Evolutionary conservation across 1,140 invertebrate species (phyloP).

Genomic region (Pseudomyrmex sp.): DNA sequence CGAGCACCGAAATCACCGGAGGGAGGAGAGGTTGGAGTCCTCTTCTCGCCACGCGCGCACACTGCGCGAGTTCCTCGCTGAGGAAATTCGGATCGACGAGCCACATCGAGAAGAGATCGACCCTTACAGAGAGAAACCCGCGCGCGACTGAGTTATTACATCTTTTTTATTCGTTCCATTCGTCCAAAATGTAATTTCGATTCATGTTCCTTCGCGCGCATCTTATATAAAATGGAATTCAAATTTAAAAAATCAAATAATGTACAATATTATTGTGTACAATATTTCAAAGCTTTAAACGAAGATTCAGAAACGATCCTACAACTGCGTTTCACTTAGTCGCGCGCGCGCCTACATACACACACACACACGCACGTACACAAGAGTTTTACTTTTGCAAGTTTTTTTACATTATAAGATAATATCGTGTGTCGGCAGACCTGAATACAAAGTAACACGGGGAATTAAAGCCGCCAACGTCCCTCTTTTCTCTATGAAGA

Average conservation of each 20-base stretch:
- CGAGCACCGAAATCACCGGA: conserved; percentile 54
- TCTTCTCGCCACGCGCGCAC: conserved; percentile 34
- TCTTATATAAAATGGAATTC: background rate
- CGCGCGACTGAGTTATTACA: conserved; percentile 49
- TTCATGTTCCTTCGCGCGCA: background rate
- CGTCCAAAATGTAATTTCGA: background rate
- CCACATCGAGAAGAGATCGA: conserved; percentile 26
- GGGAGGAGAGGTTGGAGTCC: background rate
- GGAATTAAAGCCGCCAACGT: conserved; percentile 21
- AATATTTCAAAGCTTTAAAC: no score
- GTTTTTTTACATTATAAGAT: conserved; percentile 4
- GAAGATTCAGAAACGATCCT: no score
- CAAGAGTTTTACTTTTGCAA: background rate
- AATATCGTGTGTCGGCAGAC: background rate
- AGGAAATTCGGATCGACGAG: conserved; percentile 48
- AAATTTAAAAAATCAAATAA: no score
- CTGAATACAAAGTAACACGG: background rate
- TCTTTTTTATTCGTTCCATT: conserved; percentile 16
- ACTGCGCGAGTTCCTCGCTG: conserved; percentile 30
- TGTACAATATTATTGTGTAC: no score
- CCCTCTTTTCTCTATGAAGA: conserved; percentile 36
- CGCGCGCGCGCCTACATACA: no score
- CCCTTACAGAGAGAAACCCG: background rate
- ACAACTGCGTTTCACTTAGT: no score
- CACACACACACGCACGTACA: background rate